Conservation (phyloP, 92 coral and sea anemone genomes). For the Actinernus sp. region DNA sequence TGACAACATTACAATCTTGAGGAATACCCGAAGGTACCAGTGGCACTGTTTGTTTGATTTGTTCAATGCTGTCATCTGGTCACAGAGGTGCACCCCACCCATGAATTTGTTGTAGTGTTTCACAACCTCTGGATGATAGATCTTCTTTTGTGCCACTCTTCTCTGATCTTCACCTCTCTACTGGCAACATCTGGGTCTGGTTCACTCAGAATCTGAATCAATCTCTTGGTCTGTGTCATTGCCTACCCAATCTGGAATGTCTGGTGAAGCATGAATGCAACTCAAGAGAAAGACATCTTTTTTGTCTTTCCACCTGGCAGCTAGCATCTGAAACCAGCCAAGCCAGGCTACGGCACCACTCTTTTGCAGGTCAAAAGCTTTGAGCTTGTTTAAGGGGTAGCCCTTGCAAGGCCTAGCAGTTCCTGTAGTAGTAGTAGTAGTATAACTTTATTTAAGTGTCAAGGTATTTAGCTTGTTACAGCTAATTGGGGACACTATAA, state of each 20-base stretch:
- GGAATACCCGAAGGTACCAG: constrained; percentile 30
- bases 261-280: constrained; percentile 31
- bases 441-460: too few species aligned
- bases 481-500: too few species aligned
- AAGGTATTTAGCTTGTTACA: too few species aligned
- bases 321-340: constrained; percentile 6
- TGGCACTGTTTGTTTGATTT: constrained; percentile 38
- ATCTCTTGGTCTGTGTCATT: constrained; percentile 12
- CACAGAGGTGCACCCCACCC: constrained; percentile 54
- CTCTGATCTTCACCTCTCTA: constrained; percentile 9
- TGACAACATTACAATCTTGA: too few species aligned
- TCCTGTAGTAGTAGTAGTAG: too few species aligned
- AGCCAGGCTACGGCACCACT: constrained; percentile 34
- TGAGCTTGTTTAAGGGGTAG: too few species aligned
- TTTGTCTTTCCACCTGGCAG: constrained; percentile 49
- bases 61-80: constrained; percentile 53
- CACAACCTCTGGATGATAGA: constrained; percentile 28
- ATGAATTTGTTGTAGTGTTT: constrained; percentile 42
- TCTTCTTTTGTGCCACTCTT: constrained; percentile 8
- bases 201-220: constrained; percentile 8
- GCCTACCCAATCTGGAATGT: constrained; percentile 31
- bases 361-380: constrained; percentile 4
- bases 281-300: constrained; percentile 44
- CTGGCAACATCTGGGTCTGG: background rate
- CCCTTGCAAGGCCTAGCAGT: too few species aligned